Evolutionary conservation across 1,140 invertebrate genomes (phyloP), one percentile per base, ranked within the genome.

Genomic region (Apis laboriosa): DNA sequence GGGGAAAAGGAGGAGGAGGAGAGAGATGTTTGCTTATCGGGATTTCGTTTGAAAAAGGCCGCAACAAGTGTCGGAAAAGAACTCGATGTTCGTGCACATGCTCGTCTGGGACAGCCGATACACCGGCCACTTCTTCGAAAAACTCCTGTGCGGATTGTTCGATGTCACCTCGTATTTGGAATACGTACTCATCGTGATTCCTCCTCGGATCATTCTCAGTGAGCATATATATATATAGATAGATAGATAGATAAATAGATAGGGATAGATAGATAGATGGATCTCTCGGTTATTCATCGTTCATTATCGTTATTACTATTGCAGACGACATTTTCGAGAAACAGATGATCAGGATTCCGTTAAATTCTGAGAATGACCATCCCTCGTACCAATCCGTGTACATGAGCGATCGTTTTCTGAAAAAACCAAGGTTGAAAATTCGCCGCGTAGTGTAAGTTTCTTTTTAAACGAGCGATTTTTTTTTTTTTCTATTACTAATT

Each of bases 31-130:
- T 28, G 13, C 24, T 51, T 51, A 60, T 55, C 60, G 17, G 19
- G 15, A 19, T 28, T 53, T 24, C 11, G 8, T 73, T 53, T 63
- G 55, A 12, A 24, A 74, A 85, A 91, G 91, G 67, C 63, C 93
- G 34, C 89, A 90, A 83, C 90, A 94, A 70, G 75, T 94, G 76
- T 94, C 91, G 53, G 85, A 94, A 43, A 90, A 94, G 24, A 95
- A 95, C 81, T 94, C 95, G 1, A 88, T 95, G 58, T 96, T 95
- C 89, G 86, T 96, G 55, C 95, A 96, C 84, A 88, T 95, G 63
- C 86, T 95, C 7, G 94, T 94, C 24, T 96, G 94, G 94, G 93
- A 95, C 66, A 66, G 84, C 0, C 80, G 84, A n/a, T 95, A 94
- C 87, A 90, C 81, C 5, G 91, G 92, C 7, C 90, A 93, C 4